A percentile compares a stretch with the other conserved stretches of the same genome.
Conservation (phyloP, 2,888 invertebrate species). For the Drymonia ruficornis region DNA sequence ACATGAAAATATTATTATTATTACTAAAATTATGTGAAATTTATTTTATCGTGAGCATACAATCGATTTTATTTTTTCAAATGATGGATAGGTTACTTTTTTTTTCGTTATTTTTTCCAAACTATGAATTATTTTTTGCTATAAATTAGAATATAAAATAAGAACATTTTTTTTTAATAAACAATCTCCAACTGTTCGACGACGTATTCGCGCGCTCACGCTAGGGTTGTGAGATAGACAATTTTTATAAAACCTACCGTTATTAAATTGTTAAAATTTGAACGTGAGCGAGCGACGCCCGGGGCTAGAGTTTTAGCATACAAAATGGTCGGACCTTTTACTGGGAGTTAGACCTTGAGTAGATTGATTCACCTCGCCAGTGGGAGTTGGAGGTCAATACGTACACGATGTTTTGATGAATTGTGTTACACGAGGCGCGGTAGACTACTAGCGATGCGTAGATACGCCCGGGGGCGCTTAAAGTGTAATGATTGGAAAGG, state of each 20-base stretch:
- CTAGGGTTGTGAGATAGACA: background rate
- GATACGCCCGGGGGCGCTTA: background rate
- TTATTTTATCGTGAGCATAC: too few species aligned
- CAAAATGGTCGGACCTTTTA: slow-evolving; percentile 67
- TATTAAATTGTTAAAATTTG: slow-evolving; percentile 15
- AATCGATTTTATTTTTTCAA: too few species aligned
- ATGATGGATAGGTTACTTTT: too few species aligned
- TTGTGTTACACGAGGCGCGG: slow-evolving; percentile 17
- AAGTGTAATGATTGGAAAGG: background rate
- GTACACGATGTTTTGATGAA: slow-evolving; percentile 43
- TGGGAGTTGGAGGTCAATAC: slow-evolving; percentile 62
- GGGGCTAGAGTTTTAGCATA: slow-evolving; percentile 22
- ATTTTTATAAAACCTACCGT: background rate
- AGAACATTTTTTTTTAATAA: too few species aligned
- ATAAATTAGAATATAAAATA: too few species aligned
- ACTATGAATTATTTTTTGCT: too few species aligned
- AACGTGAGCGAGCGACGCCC: slow-evolving; percentile 18
- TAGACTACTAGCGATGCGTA: slow-evolving; percentile 5
- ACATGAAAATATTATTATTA: too few species aligned
- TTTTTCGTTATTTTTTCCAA: too few species aligned
- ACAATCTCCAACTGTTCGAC: background rate
- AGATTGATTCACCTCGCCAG: slow-evolving; percentile 74
- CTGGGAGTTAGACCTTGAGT: slow-evolving; percentile 64
- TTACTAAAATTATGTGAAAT: slow-evolving; percentile 1
- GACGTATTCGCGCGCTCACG: background rate